Conservation (phyloP, 2,797 vertebrate species). For the Yasuhikotakia modesta region DNA sequence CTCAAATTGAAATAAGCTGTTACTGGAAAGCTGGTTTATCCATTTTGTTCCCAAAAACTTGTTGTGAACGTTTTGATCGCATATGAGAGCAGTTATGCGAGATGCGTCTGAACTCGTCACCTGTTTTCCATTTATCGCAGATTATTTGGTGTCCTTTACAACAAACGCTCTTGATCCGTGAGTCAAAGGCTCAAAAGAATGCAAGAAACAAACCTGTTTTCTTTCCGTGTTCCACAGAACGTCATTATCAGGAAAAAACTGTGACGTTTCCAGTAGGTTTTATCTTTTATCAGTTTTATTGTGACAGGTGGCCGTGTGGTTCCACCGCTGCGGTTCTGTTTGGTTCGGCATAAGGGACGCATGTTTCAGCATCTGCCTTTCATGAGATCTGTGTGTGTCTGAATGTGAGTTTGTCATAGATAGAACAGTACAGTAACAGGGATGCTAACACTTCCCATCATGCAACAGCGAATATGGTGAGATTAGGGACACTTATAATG, state of each 20-base stretch:
- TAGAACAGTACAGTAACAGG: neutral
- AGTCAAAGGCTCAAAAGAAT: neutral
- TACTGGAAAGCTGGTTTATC: slow-evolving; percentile 44
- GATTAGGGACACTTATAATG: neutral
- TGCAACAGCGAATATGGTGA: neutral
- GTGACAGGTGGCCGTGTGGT: slow-evolving; percentile 35
- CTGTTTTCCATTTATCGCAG: slow-evolving; percentile 48
- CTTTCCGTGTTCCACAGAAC: neutral
- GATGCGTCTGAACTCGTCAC: slow-evolving; percentile 19
- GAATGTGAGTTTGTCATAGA: slow-evolving; percentile 6
- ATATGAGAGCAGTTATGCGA: slow-evolving; percentile 13
- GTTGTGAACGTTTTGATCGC: slow-evolving; percentile 43
- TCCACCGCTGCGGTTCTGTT: slow-evolving; percentile 11
- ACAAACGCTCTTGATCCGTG: neutral
- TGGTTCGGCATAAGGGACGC: neutral
- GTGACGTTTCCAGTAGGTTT: slow-evolving; percentile 47
- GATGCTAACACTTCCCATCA: slow-evolving; percentile 8
- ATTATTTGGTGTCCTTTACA: slow-evolving; percentile 1
- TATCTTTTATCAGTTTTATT: slow-evolving; percentile 62
- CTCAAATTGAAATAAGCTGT: slow-evolving; percentile 29
- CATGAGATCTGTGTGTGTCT: slow-evolving; percentile 7
- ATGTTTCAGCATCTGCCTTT: slow-evolving; percentile 19
- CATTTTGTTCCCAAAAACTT: slow-evolving; percentile 38
- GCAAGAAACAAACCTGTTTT: neutral
- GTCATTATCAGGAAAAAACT: slow-evolving; percentile 10